Conservation (phyloP, 2,888 invertebrate species). For the Anthophora plumipes region DNA sequence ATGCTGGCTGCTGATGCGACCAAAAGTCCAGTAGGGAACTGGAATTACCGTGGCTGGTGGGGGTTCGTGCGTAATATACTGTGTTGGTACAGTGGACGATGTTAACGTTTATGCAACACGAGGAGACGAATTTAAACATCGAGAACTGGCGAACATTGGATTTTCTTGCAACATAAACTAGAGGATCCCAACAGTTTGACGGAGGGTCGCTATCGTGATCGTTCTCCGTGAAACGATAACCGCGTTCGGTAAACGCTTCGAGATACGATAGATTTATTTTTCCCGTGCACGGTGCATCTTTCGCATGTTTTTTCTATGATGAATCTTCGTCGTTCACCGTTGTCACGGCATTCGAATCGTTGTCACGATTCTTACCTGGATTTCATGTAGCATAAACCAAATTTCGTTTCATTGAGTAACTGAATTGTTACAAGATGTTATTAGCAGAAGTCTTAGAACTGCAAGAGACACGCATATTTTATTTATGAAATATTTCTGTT, state of each 20-base stretch:
- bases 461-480: not conserved
- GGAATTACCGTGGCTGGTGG: conserved; percentile 67
- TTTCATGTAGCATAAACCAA: not conserved
- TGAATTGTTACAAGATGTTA: not conserved
- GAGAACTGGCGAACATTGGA: not conserved
- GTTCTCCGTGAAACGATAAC: not conserved
- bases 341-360: not conserved
- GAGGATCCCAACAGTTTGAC: too few relatives aligned
- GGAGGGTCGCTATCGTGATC: not conserved
- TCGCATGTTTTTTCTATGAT: not conserved
- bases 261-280: not conserved
- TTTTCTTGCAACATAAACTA: not conserved
- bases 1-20: conserved; percentile 49
- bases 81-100: conserved; percentile 38
- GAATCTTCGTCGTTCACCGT: conserved; percentile 16
- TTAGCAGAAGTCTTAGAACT: not conserved
- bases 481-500: not conserved
- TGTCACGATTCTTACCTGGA: not conserved
- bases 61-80: conserved; percentile 59
- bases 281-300: not conserved
- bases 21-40: conserved; percentile 66
- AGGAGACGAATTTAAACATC: too few relatives aligned
- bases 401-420: not conserved
- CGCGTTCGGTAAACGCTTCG: not conserved
- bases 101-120: conserved; percentile 62